Evolutionary conservation across 2,797 vertebrate species (phyloP).

Genomic region (Tapirus indicus): DNA sequence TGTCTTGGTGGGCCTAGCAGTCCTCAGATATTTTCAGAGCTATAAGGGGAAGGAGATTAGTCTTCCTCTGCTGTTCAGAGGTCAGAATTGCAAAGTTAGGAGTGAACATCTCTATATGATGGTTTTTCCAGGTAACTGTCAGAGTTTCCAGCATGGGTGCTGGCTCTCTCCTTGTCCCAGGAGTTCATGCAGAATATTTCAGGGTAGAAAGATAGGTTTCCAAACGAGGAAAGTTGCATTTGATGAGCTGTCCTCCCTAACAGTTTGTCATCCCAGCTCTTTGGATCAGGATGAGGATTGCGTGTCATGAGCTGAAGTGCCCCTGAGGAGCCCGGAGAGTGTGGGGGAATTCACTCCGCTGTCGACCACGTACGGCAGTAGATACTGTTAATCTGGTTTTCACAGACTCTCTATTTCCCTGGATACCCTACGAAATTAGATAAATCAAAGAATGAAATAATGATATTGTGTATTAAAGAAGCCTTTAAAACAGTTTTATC

Average conservation of each 20-base stretch:
- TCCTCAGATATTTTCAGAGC: neutral
- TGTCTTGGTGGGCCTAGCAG: neutral
- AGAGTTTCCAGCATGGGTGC: neutral
- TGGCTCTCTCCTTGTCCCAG: neutral
- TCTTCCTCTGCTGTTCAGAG: neutral
- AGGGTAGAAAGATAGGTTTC: neutral
- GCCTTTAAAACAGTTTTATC: conserved; percentile 79
- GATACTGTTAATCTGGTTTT: conserved; percentile 68
- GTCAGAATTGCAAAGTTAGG: neutral
- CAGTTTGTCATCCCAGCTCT: neutral
- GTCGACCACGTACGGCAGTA: neutral
- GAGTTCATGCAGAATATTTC: conserved; percentile 6
- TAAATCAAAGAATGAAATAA: conserved; percentile 85
- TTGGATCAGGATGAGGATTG: neutral
- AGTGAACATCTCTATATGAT: neutral
- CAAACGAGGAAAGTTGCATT: neutral
- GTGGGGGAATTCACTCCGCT: conserved; percentile 13
- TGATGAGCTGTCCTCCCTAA: neutral
- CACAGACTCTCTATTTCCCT: conserved; percentile 63
- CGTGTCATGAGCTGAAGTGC: neutral
- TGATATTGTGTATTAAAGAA: conserved; percentile 81
- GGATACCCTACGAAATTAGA: conserved; percentile 82
- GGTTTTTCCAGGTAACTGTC: neutral
- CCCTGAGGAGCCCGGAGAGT: neutral
- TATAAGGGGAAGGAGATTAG: neutral